Base-by-base conservation (phyloP, 2,888 invertebrate genomes). In the Acronicta leporina region DNA sequence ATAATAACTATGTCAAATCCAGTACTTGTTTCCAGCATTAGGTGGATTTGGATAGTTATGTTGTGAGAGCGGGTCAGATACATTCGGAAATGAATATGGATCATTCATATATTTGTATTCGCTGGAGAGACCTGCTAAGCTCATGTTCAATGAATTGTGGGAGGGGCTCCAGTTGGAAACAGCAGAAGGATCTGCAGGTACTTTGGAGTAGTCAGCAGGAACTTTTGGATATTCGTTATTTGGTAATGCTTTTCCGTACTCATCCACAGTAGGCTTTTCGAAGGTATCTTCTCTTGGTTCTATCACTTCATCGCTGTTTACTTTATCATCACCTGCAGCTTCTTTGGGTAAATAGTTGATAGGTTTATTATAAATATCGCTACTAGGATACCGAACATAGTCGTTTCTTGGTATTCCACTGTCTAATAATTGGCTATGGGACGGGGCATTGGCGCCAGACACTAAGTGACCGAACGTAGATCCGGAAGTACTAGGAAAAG, bases 151-250 rank as follows among this genome's bases (percentile, higher is more conserved):
- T 13, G 94, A 89, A 71, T 90, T 92, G 57, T 95, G 93, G 5
- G 95, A 92, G 6, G 94, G 92, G 76, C 92, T 95, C 95, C 95
- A 95, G 75, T 95, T 96, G 0, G 95, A 91, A 68, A 95, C 89
- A 43, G 94, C 80, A 14, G 87, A 87, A 35, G 95, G 95, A 79
- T 96, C 96, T 14, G 86, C 81, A 15, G 94, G 72, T 41, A 94
- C 86, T 85, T 95, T 95, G 48, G 95, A 92, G 77, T 94, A 94
- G 79, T 94, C 94, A 68, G 94, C 87, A 85, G 94, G 91, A 86
- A 92, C 87, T 89, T 96, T 96, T 14, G 95, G 93, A 77, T 96
- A 96, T 79, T 96, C 96, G 76, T 81, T 90, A 79, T 82, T 90
- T 85, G 91, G 90, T 88, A 92, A 87, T 76, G 90, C 77, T 84